Evolutionary conservation across 2,888 invertebrate species (phyloP), one percentile per base, ranked within the genome.

Genomic region (Nomada lathburiana): DNA sequence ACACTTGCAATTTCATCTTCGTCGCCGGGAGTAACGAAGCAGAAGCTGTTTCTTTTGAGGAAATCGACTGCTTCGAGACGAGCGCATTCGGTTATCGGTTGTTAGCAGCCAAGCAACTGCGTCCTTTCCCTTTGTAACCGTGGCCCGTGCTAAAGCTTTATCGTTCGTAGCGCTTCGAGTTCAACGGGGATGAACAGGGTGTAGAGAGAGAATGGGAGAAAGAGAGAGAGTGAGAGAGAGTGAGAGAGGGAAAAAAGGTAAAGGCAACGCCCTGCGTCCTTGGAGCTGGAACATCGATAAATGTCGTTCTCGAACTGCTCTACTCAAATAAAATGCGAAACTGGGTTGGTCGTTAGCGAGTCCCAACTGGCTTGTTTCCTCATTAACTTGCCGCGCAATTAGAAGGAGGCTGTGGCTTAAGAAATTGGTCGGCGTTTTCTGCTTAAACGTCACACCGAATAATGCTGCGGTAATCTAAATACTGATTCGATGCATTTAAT

Each of bases 291-390:
- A 75, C 84, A 84, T 88, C 86, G 87, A 88, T 88, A 88, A 88
- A 88, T 78, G 85, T 88, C 85, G 80, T 69, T 80, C 76, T 79
- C 78, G 69, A 75, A 84, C 73, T 72, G 57, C 53, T 71, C 73
- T 84, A 71, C 62, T 86, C 79, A 82, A 86, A 88, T 84, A 87
- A 87, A 84, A 83, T 72, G 79, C 74, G 81, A 86, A 88, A 87
- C 77, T 87, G 71, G 88, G 84, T 88, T 86, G 84, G 74, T 71
- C 59, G 80, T 83, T 81, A 71, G 62, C 69, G 68, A 65, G 60
- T 70, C 80, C 52, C 68, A 63, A 63, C 60, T 16, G 62, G 63
- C 74, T 71, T 68, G 64, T 87, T 64, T 82, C 64, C 82, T 80
- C 80, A 77, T 82, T 81, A 81, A 70, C 53, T 68, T 60, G 16